Evolutionary conservation across 2,113 vertebrate species (phyloP).

Genomic region (Tragelaphus imberbis): DNA sequence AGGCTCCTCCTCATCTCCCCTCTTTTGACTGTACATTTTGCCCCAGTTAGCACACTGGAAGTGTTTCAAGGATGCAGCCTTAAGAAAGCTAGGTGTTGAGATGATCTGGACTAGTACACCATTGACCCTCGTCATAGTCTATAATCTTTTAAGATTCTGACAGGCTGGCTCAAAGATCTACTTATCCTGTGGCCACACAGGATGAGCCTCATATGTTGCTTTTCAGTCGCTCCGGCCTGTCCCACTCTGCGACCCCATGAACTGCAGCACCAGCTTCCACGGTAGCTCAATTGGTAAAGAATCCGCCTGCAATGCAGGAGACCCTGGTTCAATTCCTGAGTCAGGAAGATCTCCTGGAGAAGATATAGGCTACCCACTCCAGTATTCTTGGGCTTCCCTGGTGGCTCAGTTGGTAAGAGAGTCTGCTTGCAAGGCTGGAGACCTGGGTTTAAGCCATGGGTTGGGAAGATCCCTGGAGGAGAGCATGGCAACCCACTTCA

Average conservation of each 20-base stretch:
- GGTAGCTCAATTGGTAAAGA: background rate
- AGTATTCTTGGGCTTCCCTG: background rate
- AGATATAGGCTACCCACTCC: background rate
- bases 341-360: background rate
- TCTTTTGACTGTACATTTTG: background rate
- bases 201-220: background rate
- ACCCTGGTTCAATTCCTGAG: background rate
- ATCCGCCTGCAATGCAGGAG: fast-evolving
- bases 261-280: background rate
- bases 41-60: background rate
- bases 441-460: background rate
- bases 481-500: background rate
- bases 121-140: background rate
- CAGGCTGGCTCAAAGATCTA: background rate
- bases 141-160: background rate
- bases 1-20: fast-evolving
- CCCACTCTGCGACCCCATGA: fast-evolving
- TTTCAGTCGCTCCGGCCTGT: fast-evolving
- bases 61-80: background rate
- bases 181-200: background rate
- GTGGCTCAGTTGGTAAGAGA: background rate
- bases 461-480: background rate
- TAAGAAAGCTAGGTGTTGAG: background rate
- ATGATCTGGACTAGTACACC: background rate
- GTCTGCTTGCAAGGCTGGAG: background rate